Base-by-base conservation (phyloP, 2,113 vertebrate species). In the Hippocampus zosterae region DNA sequence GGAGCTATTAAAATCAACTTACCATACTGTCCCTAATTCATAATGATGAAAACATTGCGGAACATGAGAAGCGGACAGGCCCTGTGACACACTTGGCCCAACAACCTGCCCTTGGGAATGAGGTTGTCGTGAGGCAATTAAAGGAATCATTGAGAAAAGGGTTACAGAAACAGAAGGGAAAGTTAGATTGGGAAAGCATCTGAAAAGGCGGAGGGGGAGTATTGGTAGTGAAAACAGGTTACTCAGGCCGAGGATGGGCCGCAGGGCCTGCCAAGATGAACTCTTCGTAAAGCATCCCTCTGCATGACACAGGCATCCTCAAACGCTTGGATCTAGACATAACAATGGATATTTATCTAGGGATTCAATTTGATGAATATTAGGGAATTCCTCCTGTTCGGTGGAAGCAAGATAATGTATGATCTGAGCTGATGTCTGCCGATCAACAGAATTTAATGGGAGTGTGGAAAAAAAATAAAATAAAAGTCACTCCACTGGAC, bases 1-100 rank as follows among this genome's bases (percentile, higher is more conserved):
- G 87, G 90, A 91, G 91, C 85, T 85, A 92, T 88, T 82, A 90
- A 90, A 73, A 92, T 87, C 85, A 81, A 60, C 57, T 60, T 60
- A 90, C 88, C 88, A 91, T 69, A 92, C 78, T 92, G 88, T 84
- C 88, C 88, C 88, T 92, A 92, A 86, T 85, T 91, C 79, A 92
- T 87, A 87, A 92, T 92, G 91, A 92, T 92, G 90, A 86, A 91
- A 82, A 92, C 91, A 92, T 90, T 91, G 91, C 88, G 90, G 90
- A 87, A 92, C 85, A 92, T 92, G 91, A 93, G 83, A 90, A 91
- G 91, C 88, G 77, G 87, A 92, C 88, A 92, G 88, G 90, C 90
- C 89, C 91, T 91, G 92, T 87, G 89, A 91, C 88, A 88, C 85
- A 89, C 86, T 92, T 92, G 84, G 87, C 89, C 88, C 88, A 88